Evolutionary conservation across 2,888 invertebrate species (phyloP), one percentile per base, ranked within the genome.

Genomic region (Megalurothrips usitatus): DNA sequence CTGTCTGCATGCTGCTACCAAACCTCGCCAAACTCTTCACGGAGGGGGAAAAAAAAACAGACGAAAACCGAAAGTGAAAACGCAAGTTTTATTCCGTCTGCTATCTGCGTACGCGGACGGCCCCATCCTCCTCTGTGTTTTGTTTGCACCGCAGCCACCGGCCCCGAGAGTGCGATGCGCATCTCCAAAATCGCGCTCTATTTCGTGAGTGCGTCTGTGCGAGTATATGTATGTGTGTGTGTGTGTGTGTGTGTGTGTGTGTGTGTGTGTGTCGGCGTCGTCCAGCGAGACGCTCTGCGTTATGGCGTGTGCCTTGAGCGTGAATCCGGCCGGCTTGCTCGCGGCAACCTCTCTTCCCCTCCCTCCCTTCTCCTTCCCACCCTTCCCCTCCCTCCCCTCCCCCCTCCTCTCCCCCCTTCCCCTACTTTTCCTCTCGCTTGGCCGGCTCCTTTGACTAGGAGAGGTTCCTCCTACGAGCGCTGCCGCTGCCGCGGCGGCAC

Each of bases 101-200:
- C 34, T n/a, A n/a, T 43, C 34, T 43, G 34, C 34, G 6, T 43
- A 43, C 34, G 34, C 34, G 6, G 34, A 6, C 34, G 2, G 34
- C 34, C 34, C 34, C 34, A 43, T 43, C 34, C 34, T 43, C 3
- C 34, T 43, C 3, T 43, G 34, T 43, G 34, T 43, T 43, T 19
- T 14, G 58, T 58, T 19, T 11, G 52, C 52, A 52, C 3, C 52
- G 52, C 1, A 6, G 11, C 3, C 6, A 43, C 34, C 34, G 6
- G 6, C 34, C 34, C 34, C 6, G 34, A n/a, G n/a, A n/a, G n/a
- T 6, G 34, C 34, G 68, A 75, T 75, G 68, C 23, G 68, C 68
- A 75, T 75, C 68, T 75, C 68, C 68, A 75, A 75, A 58, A 75
- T 26, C 68, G 68, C 68, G 68, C 68, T 75, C 68, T 75, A 75